Evolutionary conservation across 2,797 vertebrate genomes (phyloP), one percentile per base, ranked within the genome.

Genomic region (Aulostomus chinensis): DNA sequence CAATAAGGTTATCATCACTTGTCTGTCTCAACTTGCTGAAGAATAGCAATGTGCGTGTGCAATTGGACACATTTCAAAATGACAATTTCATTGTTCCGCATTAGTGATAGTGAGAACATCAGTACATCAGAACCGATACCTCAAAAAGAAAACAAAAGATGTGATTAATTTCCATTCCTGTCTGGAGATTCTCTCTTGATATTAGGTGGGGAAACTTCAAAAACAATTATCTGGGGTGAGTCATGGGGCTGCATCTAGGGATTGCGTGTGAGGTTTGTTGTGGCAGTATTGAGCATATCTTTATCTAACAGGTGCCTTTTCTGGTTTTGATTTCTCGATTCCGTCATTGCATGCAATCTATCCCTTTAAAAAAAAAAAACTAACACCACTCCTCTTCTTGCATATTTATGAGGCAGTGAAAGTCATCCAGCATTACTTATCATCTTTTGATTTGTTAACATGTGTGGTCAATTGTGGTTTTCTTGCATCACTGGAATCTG

Each of bases 401-500:
- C 13, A 34, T 11, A 37, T 1, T 15, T 24, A 22, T 21, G 3
- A 40, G 20, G 5, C 16, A 28, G 9, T 39, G 37, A 58, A 43
- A 17, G 40, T 47, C 40, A 15, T 17, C 5, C 15, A 20, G 15
- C 4, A 36, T 39, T 9, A 25, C 18, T 32, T 43, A 32, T 29
- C 24, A 9, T 30, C n/a, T 24, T 39, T 45, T 33, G 9, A 76
- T 32, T 51, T 26, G n/a, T 15, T 29, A 37, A 38, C 52, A 54
- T 46, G 20, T 68, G 52, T 12, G 8, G 28, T 42, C 52, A 60
- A 61, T 58, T 54, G 35, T 39, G 48, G 33, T 7, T 6, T 25
- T 25, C 21, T 45, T 58, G 50, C 48, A 45, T 68, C 43, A 64
- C 67, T 38, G 46, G 47, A 68, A 60, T 56, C 26, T 42, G 17